phyloP scores from a whole-genome alignment of 2,888 invertebrate genomes.

The Cyrtodaria siliqua region DNA sequence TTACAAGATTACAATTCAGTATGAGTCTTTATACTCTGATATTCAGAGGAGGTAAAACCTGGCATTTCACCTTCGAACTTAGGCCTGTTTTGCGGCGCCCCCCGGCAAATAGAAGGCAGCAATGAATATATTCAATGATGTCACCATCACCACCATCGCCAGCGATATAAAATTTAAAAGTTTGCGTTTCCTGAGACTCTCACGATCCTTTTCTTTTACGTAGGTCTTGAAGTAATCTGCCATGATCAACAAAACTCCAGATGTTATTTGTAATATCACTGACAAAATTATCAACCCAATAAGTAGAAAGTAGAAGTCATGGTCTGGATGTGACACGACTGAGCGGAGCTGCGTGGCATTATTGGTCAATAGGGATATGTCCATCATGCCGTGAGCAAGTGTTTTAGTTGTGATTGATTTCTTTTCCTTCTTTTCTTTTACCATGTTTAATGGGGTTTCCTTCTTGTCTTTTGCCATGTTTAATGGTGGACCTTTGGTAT shows the following conservation, averaged over 20 bases:
- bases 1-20: too few relatives aligned
- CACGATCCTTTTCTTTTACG: slow-evolving; percentile 45
- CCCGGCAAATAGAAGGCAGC: slow-evolving; percentile 54
- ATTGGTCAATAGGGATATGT: slow-evolving; percentile 62
- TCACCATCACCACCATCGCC: slow-evolving; percentile 54
- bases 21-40: too few relatives aligned
- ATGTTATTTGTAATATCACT: slow-evolving; percentile 52
- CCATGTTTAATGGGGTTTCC: too few relatives aligned
- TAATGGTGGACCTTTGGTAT: too few relatives aligned
- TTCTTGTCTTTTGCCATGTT: too few relatives aligned
- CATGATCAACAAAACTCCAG: slow-evolving; percentile 50
- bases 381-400: slow-evolving; percentile 66
- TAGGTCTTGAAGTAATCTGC: slow-evolving; percentile 60
- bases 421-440: slow-evolving; percentile 46
- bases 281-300: slow-evolving; percentile 49
- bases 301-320: slow-evolving; percentile 55
- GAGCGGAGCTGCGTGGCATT: slow-evolving; percentile 62
- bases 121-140: slow-evolving; percentile 59
- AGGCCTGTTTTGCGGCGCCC: not conserved
- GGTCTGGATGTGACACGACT: slow-evolving; percentile 46
- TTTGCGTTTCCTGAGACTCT: slow-evolving; percentile 50
- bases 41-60: too few relatives aligned
- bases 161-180: slow-evolving; percentile 53
- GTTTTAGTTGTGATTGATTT: slow-evolving; percentile 64
- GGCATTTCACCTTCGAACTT: too few relatives aligned